These are phyloP conservation scores for Physella acuta DNA, from an alignment of 1,140 invertebrate species.

Conservation along the genomic window DNA sequence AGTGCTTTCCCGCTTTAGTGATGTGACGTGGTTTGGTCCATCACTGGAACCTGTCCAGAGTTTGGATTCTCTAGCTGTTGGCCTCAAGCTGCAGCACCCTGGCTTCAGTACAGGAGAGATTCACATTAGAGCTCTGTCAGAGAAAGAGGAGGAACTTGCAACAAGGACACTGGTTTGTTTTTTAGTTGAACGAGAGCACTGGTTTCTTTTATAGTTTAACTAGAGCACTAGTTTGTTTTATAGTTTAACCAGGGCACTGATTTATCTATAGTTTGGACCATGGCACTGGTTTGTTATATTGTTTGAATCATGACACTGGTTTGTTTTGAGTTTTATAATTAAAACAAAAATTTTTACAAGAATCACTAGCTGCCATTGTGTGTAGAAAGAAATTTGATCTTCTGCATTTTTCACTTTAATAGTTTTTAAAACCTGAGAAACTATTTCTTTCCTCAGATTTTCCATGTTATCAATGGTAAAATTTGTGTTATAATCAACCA, in stretches of 20 bases:
- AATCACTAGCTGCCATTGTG: no score
- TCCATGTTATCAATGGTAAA: conserved; percentile 35
- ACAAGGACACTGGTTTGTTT: conserved; percentile 8
- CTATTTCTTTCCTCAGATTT: conserved; percentile 30
- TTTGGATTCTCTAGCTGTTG: not conserved
- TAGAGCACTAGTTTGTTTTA: no score
- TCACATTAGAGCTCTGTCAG: not conserved
- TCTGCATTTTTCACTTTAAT: not conserved
- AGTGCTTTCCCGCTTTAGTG: conserved; percentile 27
- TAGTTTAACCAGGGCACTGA: no score
- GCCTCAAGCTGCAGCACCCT: conserved; percentile 4
- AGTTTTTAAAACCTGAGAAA: not conserved
- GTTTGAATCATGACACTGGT: no score
- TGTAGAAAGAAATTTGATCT: no score
- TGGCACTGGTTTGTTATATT: no score
- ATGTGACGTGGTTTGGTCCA: conserved; percentile 2
- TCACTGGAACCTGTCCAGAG: not conserved
- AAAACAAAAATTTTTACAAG: no score
- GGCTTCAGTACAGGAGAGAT: conserved; percentile 11
- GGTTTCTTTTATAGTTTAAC: no score
- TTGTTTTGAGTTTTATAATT: no score
- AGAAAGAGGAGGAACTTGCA: conserved; percentile 3
- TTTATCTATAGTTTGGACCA: no score
- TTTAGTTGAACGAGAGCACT: no score
- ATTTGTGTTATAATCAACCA: conserved; percentile 40